Percentiles rank a stretch among this genome's conserved stretches.
Conservation (phyloP, 2,113 vertebrate genomes). For the Spermophilus dauricus region DNA sequence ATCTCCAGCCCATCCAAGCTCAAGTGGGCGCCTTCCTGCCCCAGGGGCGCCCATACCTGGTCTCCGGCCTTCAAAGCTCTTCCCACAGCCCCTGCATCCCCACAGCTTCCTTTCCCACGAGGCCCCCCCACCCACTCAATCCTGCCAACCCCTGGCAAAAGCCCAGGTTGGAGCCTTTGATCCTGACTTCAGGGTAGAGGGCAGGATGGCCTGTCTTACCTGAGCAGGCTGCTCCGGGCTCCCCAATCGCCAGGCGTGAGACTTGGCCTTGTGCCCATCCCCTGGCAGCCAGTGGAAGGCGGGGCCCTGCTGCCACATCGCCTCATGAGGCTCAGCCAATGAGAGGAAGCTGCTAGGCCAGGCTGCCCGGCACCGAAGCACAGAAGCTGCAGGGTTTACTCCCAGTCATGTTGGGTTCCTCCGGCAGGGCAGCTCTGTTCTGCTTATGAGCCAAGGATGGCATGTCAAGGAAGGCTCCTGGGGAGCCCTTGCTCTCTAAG, state of each 20-base stretch:
- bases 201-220: conserved; percentile 69
- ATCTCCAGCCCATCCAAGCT: conserved; percentile 82
- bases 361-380: background rate
- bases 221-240: conserved; percentile 60
- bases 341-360: conserved; percentile 32
- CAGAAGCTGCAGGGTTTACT: conserved; percentile 80
- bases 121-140: conserved; percentile 69
- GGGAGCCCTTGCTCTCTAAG: conserved; percentile 35
- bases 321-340: conserved; percentile 89
- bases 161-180: conserved; percentile 81
- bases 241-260: background rate
- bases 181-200: conserved; percentile 52
- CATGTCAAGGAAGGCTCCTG: background rate
- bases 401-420: conserved; percentile 75
- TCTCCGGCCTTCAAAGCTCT: conserved; percentile 84
- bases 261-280: background rate
- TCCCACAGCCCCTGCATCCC: conserved; percentile 45
- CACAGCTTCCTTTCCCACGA: conserved; percentile 84
- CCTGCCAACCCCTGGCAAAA: conserved; percentile 73
- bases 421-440: background rate
- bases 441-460: background rate
- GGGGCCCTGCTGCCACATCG: conserved; percentile 81
- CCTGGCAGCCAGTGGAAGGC: conserved; percentile 63
- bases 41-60: conserved; percentile 82
- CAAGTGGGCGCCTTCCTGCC: conserved; percentile 85